A percentile compares a stretch with the other conserved stretches of the same genome.
Conservation (phyloP, 37 sponge, comb jelly and placozoan species). For the Spongilla lacustris region DNA sequence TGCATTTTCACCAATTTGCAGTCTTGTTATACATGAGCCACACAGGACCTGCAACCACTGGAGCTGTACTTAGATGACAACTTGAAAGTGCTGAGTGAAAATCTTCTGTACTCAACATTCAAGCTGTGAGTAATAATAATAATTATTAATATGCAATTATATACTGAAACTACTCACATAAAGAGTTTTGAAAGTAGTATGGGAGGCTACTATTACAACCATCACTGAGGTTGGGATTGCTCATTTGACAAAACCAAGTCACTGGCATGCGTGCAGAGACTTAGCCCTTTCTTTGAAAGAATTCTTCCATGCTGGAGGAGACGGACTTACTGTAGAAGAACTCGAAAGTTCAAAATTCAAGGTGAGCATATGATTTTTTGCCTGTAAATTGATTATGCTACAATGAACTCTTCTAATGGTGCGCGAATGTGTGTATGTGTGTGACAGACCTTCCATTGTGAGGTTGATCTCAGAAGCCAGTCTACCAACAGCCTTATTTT, state of each 20-base stretch:
- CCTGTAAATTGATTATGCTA: too few species aligned
- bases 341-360: conserved; percentile 32
- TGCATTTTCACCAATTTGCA: too few species aligned
- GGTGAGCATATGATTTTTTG: conserved; percentile 4
- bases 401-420: too few species aligned
- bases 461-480: neutral
- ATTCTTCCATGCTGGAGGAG: conserved; percentile 60
- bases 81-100: neutral
- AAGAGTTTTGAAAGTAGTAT: neutral
- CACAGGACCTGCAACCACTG: neutral
- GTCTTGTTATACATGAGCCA: too few species aligned
- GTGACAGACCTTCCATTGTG: neutral
- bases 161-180: neutral
- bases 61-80: neutral
- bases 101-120: neutral
- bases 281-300: neutral
- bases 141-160: neutral
- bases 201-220: neutral
- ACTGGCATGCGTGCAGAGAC: neutral
- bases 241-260: neutral
- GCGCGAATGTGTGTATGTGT: too few species aligned
- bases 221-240: neutral
- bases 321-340: conserved; percentile 25
- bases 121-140: neutral
- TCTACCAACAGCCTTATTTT: neutral